phyloP scores from a whole-genome alignment of 2,888 invertebrate species.

The Congeria kusceri region DNA sequence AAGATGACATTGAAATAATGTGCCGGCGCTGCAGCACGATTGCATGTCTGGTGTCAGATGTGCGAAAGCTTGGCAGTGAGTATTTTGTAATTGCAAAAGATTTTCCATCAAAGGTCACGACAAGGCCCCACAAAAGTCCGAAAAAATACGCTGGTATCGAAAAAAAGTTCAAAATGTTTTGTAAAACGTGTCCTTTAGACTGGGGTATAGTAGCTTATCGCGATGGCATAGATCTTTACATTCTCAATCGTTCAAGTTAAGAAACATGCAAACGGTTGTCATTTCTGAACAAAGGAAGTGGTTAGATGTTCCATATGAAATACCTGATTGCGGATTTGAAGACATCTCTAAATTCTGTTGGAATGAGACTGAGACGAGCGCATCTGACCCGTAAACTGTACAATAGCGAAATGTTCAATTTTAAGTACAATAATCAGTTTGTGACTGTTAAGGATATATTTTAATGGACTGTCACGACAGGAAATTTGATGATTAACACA shows the following conservation, averaged over 20 bases:
- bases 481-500: too few relatives aligned
- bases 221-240: constrained; percentile 28
- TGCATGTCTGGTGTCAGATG: constrained; percentile 35
- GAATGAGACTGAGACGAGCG: background rate
- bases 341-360: constrained; percentile 42
- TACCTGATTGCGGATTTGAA: constrained; percentile 29
- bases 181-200: constrained; percentile 51
- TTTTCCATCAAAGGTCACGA: constrained; percentile 29
- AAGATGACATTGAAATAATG: constrained; percentile 37
- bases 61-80: constrained; percentile 24
- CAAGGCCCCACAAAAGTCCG: constrained; percentile 46
- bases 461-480: too few relatives aligned
- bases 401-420: too few relatives aligned
- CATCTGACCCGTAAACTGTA: too few relatives aligned
- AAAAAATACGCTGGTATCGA: constrained; percentile 49
- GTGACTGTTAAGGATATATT: too few relatives aligned
- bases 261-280: constrained; percentile 8
- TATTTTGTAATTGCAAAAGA: constrained; percentile 49
- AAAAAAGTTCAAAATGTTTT: constrained; percentile 51
- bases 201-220: constrained; percentile 50
- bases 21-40: constrained; percentile 40
- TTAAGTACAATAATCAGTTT: too few relatives aligned
- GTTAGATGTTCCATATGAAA: constrained; percentile 38
- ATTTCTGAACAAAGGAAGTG: constrained; percentile 33
- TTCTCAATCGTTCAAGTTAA: constrained; percentile 37